phyloP scores from a whole-genome alignment of 2,888 invertebrate genomes.

The Parasteatoda lunata region DNA sequence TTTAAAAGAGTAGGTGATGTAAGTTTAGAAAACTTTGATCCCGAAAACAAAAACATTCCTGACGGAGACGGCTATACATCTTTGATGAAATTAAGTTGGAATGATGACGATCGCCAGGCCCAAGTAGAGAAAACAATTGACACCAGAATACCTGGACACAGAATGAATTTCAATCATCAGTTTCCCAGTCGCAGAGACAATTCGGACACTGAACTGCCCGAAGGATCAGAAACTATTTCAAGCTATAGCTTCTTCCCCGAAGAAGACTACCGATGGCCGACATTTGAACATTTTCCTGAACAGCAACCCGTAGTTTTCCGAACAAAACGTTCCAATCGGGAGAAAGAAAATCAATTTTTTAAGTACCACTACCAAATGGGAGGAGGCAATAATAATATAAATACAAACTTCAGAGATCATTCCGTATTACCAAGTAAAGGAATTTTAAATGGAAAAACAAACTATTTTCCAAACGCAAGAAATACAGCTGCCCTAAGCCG shows the following conservation, averaged over 20 bases:
- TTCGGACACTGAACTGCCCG: not conserved
- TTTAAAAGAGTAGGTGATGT: slow-evolving; percentile 55
- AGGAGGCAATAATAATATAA: not conserved
- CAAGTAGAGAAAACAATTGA: slow-evolving; percentile 39
- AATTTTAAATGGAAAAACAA: too few relatives aligned
- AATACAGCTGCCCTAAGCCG: not conserved
- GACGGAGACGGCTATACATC: slow-evolving; percentile 37
- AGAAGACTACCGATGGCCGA: not conserved
- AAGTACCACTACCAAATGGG: slow-evolving; percentile 16
- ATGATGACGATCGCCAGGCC: slow-evolving; percentile 46
- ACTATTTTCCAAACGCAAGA: not conserved
- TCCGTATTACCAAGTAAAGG: too few relatives aligned
- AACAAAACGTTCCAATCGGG: slow-evolving; percentile 9
- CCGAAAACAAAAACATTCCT: not conserved
- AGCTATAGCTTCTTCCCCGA: not conserved
- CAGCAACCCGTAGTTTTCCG: not conserved
- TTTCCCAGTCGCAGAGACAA: not conserved
- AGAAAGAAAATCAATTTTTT: slow-evolving; percentile 1
- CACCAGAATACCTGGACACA: slow-evolving; percentile 11
- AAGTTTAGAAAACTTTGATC: slow-evolving; percentile 36
- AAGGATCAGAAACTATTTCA: not conserved
- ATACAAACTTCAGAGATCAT: not conserved
- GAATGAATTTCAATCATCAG: not conserved
- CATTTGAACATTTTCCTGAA: not conserved
- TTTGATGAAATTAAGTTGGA: slow-evolving; percentile 49